Conservation (phyloP, 2,113 vertebrate species). For the Pholis gunnellus region DNA sequence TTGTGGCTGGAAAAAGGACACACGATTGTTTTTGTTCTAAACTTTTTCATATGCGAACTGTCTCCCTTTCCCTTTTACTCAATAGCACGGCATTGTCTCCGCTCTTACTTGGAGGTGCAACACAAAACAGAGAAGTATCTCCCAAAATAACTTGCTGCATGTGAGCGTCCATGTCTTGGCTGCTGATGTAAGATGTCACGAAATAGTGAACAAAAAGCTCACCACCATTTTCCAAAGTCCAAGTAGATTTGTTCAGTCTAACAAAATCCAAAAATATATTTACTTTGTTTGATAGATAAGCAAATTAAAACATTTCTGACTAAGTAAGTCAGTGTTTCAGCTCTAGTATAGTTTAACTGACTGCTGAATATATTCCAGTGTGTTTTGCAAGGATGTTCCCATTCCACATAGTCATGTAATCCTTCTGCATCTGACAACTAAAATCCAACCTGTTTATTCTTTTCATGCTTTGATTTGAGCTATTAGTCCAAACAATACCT, state of each 20-base stretch:
- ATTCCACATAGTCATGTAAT: not conserved
- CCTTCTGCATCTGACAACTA: not conserved
- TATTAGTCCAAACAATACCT: not conserved
- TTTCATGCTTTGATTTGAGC: not conserved
- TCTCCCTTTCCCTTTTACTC: not conserved
- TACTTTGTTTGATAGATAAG: not conserved
- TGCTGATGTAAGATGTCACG: conserved; percentile 27
- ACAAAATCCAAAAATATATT: not conserved
- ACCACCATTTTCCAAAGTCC: not conserved
- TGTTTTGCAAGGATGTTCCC: not conserved
- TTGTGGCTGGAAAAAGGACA: not conserved
- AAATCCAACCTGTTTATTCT: not conserved
- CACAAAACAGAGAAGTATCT: conserved; percentile 14
- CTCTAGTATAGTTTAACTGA: not conserved
- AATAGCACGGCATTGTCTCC: not conserved
- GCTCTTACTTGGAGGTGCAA: conserved; percentile 14
- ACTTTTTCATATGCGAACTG: not conserved
- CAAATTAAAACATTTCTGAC: no score
- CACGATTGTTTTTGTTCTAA: not conserved
- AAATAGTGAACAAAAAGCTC: no score
- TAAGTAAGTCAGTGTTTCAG: not conserved
- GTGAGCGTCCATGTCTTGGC: conserved; percentile 21
- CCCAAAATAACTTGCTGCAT: conserved; percentile 32
- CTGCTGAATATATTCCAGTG: not conserved
- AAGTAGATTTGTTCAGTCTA: not conserved